Conservation (phyloP, 1,140 invertebrate genomes). For the Pseudomyrmex concolor region DNA sequence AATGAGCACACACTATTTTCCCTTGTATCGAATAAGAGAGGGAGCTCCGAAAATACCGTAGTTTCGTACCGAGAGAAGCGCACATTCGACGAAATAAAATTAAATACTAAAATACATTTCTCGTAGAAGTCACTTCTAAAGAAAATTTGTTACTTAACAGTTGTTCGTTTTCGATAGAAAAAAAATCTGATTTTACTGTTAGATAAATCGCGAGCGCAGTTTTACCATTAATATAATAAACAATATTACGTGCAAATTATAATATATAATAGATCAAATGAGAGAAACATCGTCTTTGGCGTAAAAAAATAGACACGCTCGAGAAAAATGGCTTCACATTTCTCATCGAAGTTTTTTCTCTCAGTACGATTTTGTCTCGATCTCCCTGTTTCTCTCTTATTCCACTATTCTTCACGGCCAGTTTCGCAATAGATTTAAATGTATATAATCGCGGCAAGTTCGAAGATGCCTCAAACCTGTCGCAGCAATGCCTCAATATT, state of each 20-base stretch:
- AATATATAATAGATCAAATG: conserved; percentile 10
- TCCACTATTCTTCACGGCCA: background rate
- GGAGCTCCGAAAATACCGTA: conserved; percentile 1
- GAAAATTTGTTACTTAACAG: conserved; percentile 4
- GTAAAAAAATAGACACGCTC: conserved; percentile 30
- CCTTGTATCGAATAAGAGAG: background rate
- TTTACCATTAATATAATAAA: conserved; percentile 24
- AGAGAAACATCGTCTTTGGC: conserved; percentile 11
- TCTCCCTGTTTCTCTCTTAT: conserved; percentile 8
- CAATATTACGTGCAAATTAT: conserved; percentile 10
- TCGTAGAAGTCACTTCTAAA: conserved; percentile 47
- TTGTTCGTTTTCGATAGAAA: conserved; percentile 2
- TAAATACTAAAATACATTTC: background rate
- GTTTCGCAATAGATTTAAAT: conserved; percentile 41
- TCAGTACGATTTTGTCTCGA: conserved; percentile 15
- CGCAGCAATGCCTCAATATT: conserved; percentile 34
- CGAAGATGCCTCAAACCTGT: conserved; percentile 33
- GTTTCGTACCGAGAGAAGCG: conserved; percentile 24
- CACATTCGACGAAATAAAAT: conserved; percentile 13
- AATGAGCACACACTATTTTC: conserved; percentile 31
- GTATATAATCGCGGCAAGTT: conserved; percentile 10
- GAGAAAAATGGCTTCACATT: conserved; percentile 15
- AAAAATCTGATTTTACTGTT: background rate
- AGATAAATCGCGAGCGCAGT: conserved; percentile 2
- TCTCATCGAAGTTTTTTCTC: conserved; percentile 26